These are phyloP conservation scores for Ophion costatus DNA, from an alignment of 2,888 invertebrate genomes.

Conservation along the genomic window DNA sequence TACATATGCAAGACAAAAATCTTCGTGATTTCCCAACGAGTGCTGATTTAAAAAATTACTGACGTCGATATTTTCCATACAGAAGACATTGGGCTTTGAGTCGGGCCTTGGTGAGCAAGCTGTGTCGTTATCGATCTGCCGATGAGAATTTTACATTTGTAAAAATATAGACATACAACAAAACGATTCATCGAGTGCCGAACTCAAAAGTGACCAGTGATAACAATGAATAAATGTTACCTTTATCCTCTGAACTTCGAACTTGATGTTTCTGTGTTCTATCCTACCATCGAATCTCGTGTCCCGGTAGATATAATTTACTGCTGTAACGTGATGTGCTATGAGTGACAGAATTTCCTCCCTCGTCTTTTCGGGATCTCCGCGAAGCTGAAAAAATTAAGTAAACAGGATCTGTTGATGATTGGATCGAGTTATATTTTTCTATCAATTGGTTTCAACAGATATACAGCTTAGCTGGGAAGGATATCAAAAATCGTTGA, in stretches of 20 bases:
- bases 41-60: constrained; percentile 99
- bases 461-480: no score
- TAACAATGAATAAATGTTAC: constrained; percentile 79
- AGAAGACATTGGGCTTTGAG: constrained; percentile 93
- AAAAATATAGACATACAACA: not conserved
- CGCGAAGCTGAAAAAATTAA: constrained; percentile 79
- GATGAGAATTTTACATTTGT: constrained; percentile 63
- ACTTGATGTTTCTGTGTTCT: constrained; percentile 96
- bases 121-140: constrained; percentile 95
- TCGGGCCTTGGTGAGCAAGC: constrained; percentile 87
- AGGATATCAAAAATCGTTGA: no score
- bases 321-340: constrained; percentile 99
- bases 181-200: not conserved
- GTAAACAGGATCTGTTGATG: not conserved
- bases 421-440: constrained; percentile 25
- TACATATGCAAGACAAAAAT: constrained; percentile 99
- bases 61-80: constrained; percentile 98
- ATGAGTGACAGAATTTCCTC: constrained; percentile 99
- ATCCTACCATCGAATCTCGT: constrained; percentile 96
- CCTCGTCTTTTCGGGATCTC: constrained; percentile 93
- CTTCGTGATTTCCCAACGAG: constrained; percentile 98
- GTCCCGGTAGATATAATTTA: constrained; percentile 98
- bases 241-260: constrained; percentile 96
- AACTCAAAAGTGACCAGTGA: no score
- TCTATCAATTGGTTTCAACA: not conserved